Conservation (phyloP, 2,888 invertebrate genomes). For the Pachydiplax longipennis region DNA sequence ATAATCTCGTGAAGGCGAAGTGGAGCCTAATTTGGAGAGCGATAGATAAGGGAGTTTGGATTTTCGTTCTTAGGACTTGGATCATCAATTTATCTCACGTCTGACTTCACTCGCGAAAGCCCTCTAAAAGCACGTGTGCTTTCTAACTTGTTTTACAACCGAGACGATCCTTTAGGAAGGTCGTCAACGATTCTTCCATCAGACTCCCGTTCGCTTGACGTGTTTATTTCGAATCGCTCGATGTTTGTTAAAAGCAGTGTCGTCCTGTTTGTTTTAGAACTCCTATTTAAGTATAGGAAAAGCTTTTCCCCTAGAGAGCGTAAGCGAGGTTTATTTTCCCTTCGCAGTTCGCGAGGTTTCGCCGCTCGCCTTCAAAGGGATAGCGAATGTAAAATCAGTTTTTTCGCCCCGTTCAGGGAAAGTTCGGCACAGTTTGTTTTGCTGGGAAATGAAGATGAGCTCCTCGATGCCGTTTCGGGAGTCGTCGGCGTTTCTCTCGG, state of each 20-base stretch:
- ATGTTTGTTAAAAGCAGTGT: background rate
- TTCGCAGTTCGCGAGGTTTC: background rate
- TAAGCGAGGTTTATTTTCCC: background rate
- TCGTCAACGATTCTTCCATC: too few relatives aligned
- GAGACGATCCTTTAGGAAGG: too few relatives aligned
- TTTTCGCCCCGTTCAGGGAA: background rate
- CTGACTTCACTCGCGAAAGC: background rate
- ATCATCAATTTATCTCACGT: background rate
- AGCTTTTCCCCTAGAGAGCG: background rate
- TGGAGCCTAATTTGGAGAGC: background rate
- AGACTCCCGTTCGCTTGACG: background rate
- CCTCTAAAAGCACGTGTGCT: too few relatives aligned
- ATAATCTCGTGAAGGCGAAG: background rate
- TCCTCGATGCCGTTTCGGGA: background rate
- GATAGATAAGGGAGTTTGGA: background rate
- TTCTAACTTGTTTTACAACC: too few relatives aligned
- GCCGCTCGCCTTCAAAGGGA: background rate
- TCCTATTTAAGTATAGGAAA: background rate
- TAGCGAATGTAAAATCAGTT: background rate
- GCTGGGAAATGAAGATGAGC: background rate
- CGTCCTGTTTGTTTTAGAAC: background rate
- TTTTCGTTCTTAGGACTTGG: background rate
- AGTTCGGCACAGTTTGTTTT: background rate
- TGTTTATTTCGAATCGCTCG: background rate
- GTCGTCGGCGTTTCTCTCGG: background rate